Conservation (phyloP, 2,888 invertebrate species). For the Tenthredo scrophulariae region DNA sequence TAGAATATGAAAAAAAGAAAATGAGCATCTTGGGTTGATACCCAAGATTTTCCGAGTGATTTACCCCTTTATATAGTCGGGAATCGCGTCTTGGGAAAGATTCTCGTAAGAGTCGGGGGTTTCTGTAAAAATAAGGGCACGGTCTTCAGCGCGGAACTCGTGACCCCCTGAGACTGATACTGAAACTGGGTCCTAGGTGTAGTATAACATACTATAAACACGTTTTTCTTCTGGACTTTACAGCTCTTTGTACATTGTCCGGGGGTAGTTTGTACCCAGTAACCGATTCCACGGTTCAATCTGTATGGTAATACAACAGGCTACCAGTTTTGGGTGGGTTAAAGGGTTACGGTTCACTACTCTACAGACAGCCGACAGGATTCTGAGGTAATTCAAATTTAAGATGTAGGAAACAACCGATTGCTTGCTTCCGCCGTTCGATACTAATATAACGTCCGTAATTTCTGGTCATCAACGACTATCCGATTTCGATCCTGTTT, state of each 20-base stretch:
- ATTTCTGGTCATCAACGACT: neutral
- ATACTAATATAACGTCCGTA: neutral
- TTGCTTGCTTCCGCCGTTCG: neutral
- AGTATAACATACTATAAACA: slow-evolving; percentile 4
- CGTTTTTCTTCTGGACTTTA: neutral
- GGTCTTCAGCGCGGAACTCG: neutral
- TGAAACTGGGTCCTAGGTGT: neutral
- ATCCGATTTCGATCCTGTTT: too few relatives aligned
- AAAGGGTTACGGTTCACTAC: neutral
- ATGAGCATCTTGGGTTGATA: slow-evolving; percentile 60
- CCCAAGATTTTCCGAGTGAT: slow-evolving; percentile 72
- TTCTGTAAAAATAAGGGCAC: neutral
- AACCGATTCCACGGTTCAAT: slow-evolving; percentile 26
- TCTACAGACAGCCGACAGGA: neutral
- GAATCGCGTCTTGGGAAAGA: neutral
- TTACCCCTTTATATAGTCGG: slow-evolving; percentile 67
- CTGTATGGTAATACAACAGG: slow-evolving; percentile 37
- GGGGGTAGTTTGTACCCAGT: neutral
- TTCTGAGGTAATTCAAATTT: neutral
- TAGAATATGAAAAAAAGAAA: neutral
- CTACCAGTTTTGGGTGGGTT: slow-evolving; percentile 47
- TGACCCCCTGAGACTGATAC: neutral
- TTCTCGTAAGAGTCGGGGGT: neutral
- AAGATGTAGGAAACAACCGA: neutral
- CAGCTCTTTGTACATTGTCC: neutral